Base-by-base conservation (phyloP, 2,888 invertebrate species). In the Epiblema foenella region DNA sequence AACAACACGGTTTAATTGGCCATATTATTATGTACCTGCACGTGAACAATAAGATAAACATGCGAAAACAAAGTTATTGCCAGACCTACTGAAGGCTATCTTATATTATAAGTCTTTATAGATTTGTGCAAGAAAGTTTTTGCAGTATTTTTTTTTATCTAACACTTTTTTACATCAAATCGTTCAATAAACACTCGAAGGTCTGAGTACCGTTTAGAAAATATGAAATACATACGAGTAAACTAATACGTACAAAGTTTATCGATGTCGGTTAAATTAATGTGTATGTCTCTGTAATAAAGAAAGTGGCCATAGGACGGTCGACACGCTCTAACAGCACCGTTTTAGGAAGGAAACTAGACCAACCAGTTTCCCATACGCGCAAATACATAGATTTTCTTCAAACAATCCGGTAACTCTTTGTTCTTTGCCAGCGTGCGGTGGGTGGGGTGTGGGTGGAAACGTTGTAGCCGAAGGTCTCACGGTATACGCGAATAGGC, bases 391-490 rank as follows among this genome's bases (percentile, higher is more conserved):
- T 37, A 39, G 29, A 20, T 52, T 54, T 54, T 64, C 20, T 64
- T 64, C 15, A 54, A 39, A 17, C 64, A 64, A 24, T 64, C 60
- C 52, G 65, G 52, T 56, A 71, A 73, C 70, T 70, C 59, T 68
- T 69, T 73, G 84, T 85, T 82, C 81, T 83, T 76, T 76, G 78
- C 74, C 74, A 63, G 64, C 71, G 72, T 76, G 62, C 69, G 60
- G 86, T 87, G 81, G 88, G 89, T 83, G 87, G 81, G 83, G 80
- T 74, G 84, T 85, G 79, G 88, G 89, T 83, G 83, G 80, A 78
- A 76, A 81, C 39, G 57, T n/a, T 33, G 75, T 75, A 76, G 77
- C 70, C 78, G 85, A 88, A 89, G 89, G 88, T 77, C 85, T 72
- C 39, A 17, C 57, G 57, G 69, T 60, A 66, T 11, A 46, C 54